phyloP scores from a whole-genome alignment of 2,797 vertebrate genomes.

The Cryptoblepharus egeriae region DNA sequence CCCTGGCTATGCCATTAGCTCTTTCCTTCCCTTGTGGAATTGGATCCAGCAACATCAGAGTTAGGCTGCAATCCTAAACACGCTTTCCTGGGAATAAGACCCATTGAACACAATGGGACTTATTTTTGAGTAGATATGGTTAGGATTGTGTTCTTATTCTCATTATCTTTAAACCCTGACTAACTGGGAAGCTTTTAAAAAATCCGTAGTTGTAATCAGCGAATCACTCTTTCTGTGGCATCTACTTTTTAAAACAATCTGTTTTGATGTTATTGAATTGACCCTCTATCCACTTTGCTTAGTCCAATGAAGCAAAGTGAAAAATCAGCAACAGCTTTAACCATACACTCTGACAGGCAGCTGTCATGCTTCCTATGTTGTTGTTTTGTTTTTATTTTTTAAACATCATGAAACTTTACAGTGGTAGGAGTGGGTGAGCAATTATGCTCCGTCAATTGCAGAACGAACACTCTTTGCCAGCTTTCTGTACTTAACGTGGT shows the following conservation, averaged over 20 bases:
- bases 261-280: not conserved
- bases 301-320: not conserved
- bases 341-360: not conserved
- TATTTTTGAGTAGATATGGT: too few relatives aligned
- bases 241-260: not conserved
- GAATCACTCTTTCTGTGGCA: not conserved
- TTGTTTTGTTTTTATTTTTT: not conserved
- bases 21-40: not conserved
- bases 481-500: not conserved
- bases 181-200: not conserved
- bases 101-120: too few relatives aligned
- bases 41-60: fast-evolving
- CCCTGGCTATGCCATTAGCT: too few relatives aligned
- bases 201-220: not conserved
- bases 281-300: not conserved
- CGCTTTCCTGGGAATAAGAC: too few relatives aligned
- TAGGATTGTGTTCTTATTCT: too few relatives aligned
- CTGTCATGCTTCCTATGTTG: not conserved
- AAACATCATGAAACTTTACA: not conserved
- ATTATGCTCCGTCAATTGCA: not conserved
- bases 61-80: too few relatives aligned
- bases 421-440: not conserved
- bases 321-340: not conserved
- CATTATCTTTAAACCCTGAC: slow-evolving; percentile 9
- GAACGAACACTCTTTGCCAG: not conserved